Percentiles rank a stretch among this genome's conserved stretches.
These are phyloP conservation scores for Florisuga fusca DNA, from an alignment of 2,797 vertebrate genomes.

Conservation along the genomic window DNA sequence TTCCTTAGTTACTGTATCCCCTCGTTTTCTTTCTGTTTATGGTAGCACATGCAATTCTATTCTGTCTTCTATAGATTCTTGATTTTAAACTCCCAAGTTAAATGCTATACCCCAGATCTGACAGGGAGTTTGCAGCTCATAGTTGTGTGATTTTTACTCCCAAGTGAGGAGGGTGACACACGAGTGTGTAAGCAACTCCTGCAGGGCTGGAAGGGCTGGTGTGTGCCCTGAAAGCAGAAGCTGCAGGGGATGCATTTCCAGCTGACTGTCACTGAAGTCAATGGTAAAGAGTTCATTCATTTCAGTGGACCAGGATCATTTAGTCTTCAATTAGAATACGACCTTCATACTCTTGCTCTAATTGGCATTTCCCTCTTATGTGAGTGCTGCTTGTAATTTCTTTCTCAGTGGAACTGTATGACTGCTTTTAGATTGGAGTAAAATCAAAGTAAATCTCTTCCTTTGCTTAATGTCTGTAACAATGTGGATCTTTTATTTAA, in stretches of 20 bases:
- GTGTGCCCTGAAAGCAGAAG: not conserved
- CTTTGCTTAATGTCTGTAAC: not conserved
- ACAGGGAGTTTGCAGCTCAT: not conserved
- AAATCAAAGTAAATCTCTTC: not conserved
- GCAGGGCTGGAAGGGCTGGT: not conserved
- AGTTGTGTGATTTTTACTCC: accelerated
- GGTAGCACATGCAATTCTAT: no score
- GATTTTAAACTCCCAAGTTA: not conserved
- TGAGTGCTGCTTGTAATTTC: not conserved
- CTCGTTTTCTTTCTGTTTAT: not conserved
- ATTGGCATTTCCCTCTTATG: not conserved
- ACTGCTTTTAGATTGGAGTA: not conserved
- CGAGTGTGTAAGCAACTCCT: accelerated
- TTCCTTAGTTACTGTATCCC: not conserved
- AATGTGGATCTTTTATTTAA: not conserved
- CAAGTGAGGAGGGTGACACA: not conserved
- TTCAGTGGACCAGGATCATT: not conserved
- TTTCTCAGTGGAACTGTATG: not conserved
- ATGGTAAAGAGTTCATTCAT: not conserved
- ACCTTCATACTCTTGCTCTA: constrained; percentile 1
- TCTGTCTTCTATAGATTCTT: not conserved
- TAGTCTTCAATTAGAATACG: constrained; percentile 21
- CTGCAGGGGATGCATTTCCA: not conserved
- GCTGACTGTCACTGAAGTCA: not conserved
- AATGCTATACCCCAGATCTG: not conserved